Conservation (phyloP, 2,113 vertebrate species). For the Otolemur garnettii region DNA sequence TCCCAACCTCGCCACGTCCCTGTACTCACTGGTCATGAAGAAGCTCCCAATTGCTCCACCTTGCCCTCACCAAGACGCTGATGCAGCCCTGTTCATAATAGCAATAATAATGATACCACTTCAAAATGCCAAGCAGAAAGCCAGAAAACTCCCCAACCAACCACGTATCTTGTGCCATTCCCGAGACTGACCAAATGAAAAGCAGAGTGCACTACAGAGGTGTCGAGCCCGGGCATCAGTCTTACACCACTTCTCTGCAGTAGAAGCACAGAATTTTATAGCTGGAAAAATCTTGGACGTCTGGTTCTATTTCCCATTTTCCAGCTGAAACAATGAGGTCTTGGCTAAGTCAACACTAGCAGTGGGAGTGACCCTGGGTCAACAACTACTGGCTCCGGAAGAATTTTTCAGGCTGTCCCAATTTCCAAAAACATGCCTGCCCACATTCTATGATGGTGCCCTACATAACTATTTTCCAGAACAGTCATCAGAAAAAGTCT, state of each 20-base stretch:
- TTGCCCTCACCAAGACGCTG: background rate
- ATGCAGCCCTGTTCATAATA: background rate
- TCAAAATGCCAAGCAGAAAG: slow-evolving; percentile 15
- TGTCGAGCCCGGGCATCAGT: no score
- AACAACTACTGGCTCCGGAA: background rate
- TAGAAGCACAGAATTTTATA: background rate
- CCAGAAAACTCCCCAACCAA: background rate
- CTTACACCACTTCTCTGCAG: background rate
- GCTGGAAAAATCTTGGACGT: background rate
- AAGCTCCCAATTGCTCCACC: background rate
- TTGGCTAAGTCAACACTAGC: background rate
- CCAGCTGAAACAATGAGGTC: background rate
- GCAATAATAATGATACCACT: background rate
- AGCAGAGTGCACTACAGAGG: background rate
- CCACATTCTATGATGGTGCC: background rate
- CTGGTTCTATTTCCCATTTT: background rate
- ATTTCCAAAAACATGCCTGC: background rate
- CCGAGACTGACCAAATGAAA: background rate
- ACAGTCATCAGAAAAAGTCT: background rate
- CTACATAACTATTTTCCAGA: background rate
- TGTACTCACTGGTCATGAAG: background rate
- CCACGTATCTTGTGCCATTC: background rate
- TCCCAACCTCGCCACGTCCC: background rate
- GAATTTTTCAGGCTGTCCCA: background rate
- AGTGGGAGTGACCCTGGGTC: background rate